A percentile compares a stretch with the other conserved stretches of the same genome.
Evolutionary conservation across 2,888 invertebrate species (phyloP).

Genomic region (Acronicta alni): DNA sequence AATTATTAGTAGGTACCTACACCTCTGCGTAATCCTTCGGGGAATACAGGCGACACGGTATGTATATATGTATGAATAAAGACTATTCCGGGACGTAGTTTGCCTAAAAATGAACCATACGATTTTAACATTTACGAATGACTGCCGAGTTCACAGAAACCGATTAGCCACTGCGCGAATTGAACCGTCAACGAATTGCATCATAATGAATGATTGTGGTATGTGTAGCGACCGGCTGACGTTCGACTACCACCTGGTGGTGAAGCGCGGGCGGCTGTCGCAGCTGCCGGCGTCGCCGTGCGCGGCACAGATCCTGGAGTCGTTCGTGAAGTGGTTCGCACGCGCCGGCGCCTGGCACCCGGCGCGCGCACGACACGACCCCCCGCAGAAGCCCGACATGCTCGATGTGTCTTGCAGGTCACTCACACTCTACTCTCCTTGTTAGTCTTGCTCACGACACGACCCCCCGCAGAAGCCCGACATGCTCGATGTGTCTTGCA

Average conservation of each 20-base stretch:
- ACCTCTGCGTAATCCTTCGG: too few relatives aligned
- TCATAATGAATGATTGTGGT: background rate
- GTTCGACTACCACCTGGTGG: slow-evolving; percentile 86
- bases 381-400: slow-evolving; percentile 76
- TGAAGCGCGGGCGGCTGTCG: slow-evolving; percentile 82
- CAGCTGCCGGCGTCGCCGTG: slow-evolving; percentile 81
- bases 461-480: slow-evolving; percentile 65
- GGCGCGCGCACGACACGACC: slow-evolving; percentile 72
- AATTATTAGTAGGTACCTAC: too few relatives aligned
- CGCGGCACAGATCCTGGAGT: slow-evolving; percentile 84
- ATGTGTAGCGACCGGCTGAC: slow-evolving; percentile 80
- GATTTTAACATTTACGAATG: too few relatives aligned
- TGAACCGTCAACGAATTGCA: background rate
- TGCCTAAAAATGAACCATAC: too few relatives aligned
- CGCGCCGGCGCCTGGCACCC: slow-evolving; percentile 84
- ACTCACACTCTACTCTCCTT: background rate
- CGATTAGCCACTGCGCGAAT: too few relatives aligned
- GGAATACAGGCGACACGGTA: too few relatives aligned
- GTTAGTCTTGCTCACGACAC: background rate
- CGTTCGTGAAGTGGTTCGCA: slow-evolving; percentile 86
- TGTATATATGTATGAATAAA: too few relatives aligned
- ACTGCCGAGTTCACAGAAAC: too few relatives aligned
- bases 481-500: slow-evolving; percentile 79
- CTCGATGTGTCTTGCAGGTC: slow-evolving; percentile 81
- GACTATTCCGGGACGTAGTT: too few relatives aligned